Base-by-base conservation (phyloP, 2,113 vertebrate species). In the Copsychus sechellarum region DNA sequence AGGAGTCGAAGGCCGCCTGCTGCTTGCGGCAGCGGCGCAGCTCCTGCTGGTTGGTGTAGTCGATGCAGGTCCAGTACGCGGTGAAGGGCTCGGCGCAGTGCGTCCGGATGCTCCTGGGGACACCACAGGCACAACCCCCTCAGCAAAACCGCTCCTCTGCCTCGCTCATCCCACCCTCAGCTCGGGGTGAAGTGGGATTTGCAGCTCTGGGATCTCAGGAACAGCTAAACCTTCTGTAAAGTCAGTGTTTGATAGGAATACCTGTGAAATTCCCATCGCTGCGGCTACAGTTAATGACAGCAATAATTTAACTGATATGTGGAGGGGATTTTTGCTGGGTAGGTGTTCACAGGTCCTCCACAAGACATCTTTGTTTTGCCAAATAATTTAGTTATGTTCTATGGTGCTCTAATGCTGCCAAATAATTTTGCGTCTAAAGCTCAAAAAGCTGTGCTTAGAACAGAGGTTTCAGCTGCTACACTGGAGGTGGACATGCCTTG, bases 21-120 rank as follows among this genome's bases (percentile, higher is more conserved):
- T 99, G 98, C 76, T 98, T 97, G 29, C 99, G 98, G 95, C 99
- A 99, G 4, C 31, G 96, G 6, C 98, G 98, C 33, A 99, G 97
- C 34, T 99, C 98, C 23, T 95, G 95, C 96, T 97, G 14, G 92
- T 93, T 96, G 4, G 76, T 95, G 57, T 99, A 98, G 96, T 99
- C 99, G 36, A 99, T 81, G 93, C 99, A 99, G 18, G 98, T 99
- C 99, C 99, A 99, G 95, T 99, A 99, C 14, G 99, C 97, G 0
- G 99, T 99, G 81, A 99, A 99, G 9, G 99, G 98, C 96, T 99
- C 99, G 0, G 99, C 98, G 61, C 99, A 99, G 97, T 98, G 98
- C 4, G 84, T 81, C 96, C 99, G 99, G 93, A 99, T 98, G 97
- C 99, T 98, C 98, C 99, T 99, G 86, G 4, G 65, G 57, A 81